Evolutionary conservation across 92 coral and sea anemone species (phyloP), one percentile per base, ranked within the genome.

Genomic region (Heteractis magnifica): DNA sequence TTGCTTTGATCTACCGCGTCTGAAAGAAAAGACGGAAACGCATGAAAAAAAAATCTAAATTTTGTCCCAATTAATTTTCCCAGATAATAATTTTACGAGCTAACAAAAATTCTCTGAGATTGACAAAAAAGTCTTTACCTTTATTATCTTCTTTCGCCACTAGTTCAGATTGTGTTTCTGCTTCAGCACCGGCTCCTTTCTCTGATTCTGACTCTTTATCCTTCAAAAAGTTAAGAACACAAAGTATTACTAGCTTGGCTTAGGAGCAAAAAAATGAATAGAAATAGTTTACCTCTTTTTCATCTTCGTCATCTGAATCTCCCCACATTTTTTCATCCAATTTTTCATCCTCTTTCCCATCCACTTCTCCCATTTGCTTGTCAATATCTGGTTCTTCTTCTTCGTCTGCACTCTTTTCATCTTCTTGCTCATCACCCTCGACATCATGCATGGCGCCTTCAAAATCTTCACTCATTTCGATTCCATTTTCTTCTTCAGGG

Each of bases 321-420:
- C 98, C 99, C 99, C 99, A 96, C 87, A 96, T 85, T 79, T 91
- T 96, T 89, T 96, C 94, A 76, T 96, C 99, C 79, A 96, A 89
- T 18, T 83, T 88, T 75, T 94, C 97, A 55, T 84, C 84, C 79
- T 93, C 94, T 84, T 89, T 90, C 55, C 98, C 98, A 71, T 95
- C 96, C 73, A 94, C 91, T 74, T 95, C 94, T 76, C 98, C 98
- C 98, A 95, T 95, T 83, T 94, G 94, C 86, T 95, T 92, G 81
- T 95, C 98, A 75, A 90, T 56, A 15, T 95, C 98, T 62, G 84
- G 81, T 16, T 85, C 95, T 26, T 90, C 92, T 62, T 87, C 94
- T 51, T 87, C 90, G 51, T 84, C 91, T 1, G 87, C 94, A 26
- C 84, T 92, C 49, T 86, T 86, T 50, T 86, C 86, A 3, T 86